phyloP scores from a whole-genome alignment of 2,113 vertebrate genomes.

The Macroglossus sobrinus region DNA sequence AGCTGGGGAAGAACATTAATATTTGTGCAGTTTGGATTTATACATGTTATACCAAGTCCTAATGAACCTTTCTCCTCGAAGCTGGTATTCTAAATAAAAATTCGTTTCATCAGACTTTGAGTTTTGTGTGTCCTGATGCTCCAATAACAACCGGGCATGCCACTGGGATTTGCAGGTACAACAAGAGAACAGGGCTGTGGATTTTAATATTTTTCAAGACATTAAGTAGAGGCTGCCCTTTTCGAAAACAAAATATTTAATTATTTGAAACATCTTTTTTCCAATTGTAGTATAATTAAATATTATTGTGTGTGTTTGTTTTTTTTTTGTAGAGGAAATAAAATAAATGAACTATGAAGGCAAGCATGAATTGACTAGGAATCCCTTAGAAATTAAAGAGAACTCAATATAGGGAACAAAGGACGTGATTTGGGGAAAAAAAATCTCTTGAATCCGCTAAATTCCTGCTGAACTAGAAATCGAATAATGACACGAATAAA shows the following conservation, averaged over 20 bases:
- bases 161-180: background rate
- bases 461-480: constrained; percentile 32
- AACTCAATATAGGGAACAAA: background rate
- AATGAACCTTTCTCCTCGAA: background rate
- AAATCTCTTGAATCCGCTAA: background rate
- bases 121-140: background rate
- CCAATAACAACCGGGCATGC: background rate
- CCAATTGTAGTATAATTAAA: background rate
- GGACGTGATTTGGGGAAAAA: background rate
- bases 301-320: too few species aligned
- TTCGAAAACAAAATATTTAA: background rate
- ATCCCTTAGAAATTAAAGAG: constrained; percentile 15
- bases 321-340: background rate
- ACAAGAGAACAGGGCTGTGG: background rate
- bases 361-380: background rate
- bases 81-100: background rate
- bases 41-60: background rate
- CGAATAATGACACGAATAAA: background rate
- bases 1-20: background rate
- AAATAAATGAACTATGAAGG: background rate
- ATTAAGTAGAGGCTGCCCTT: background rate
- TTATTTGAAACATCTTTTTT: background rate
- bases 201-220: background rate
- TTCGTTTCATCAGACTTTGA: background rate
- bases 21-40: background rate